Evolutionary conservation across 2,113 vertebrate species (phyloP), one percentile per base, ranked within the genome.

Genomic region (Zosterops hypoxanthus): DNA sequence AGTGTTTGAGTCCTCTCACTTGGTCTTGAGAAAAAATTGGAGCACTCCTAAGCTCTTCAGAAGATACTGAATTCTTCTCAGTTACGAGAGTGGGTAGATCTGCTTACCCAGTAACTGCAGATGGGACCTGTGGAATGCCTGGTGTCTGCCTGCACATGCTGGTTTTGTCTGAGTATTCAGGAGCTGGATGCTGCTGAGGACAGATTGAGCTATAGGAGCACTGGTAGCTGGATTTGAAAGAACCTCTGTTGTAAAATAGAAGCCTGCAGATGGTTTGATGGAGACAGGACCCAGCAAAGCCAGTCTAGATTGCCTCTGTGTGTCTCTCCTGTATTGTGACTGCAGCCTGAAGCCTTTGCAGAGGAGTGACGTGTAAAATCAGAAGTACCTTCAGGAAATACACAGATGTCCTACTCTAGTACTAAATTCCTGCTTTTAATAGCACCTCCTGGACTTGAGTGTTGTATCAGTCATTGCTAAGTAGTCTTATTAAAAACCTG

Each of bases 1-100:
- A 24, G 23, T 71, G 29, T 76, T 75, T 76, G 39, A 75, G 20
- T 83, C 11, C 8, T 86, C 55, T 76, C 19, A 11, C 4, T 63
- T 89, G 28, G 8, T 86, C 46, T 73, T 55, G 26, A 55, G 18
- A 22, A 85, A 47, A 80, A 73, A 42, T 5, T 12, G 34, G 13
- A 80, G 44, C 3, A 3, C 15, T 77, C 21, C 69, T 85, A 46
- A 31, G 29, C 34, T 25, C 29, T 86, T 53, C 42, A 42, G 66
- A 25, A 2, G 2, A n/a, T 41, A 3, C 15, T 60, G n/a, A 60
- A 5, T 60, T 59, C 9, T 34, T 59, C 21, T 86, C 46, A 50
- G 0, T 72, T 53, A 8, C 0, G 1, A 42, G 59, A 65, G 24
- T 2, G 60, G 55, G 50, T 69, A 59, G 31, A 39, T 80, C 42